phyloP scores from a whole-genome alignment of 2,888 invertebrate genomes.

The Drosophila lacicola region DNA sequence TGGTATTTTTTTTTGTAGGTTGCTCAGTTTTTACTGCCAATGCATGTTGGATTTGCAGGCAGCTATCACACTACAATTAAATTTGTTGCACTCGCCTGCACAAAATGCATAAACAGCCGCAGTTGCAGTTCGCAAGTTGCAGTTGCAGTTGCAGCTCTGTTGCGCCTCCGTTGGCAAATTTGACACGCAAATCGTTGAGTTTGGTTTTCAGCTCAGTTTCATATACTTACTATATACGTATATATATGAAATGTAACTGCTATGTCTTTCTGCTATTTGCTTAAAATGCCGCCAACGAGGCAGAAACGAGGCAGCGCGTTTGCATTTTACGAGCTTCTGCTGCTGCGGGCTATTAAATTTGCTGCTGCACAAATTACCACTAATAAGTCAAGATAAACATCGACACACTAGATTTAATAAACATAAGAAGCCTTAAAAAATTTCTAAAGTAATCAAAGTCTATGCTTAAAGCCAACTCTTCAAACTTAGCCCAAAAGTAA shows the following conservation, averaged over 20 bases:
- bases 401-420: constrained; percentile 26
- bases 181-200: constrained; percentile 77
- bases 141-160: constrained; percentile 26
- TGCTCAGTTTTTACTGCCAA: constrained; percentile 70
- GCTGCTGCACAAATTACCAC: constrained; percentile 50
- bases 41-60: constrained; percentile 66
- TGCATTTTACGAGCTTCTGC: constrained; percentile 50
- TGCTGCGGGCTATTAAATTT: constrained; percentile 57
- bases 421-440: constrained; percentile 10
- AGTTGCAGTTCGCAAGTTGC: constrained; percentile 28
- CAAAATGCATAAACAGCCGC: constrained; percentile 77
- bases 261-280: constrained; percentile 47
- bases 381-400: constrained; percentile 51
- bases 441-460: background rate
- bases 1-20: constrained; percentile 24
- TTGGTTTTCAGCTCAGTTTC: background rate
- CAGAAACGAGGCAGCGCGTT: constrained; percentile 53
- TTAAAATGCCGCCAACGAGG: constrained; percentile 64
- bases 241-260: constrained; percentile 20
- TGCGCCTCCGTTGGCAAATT: constrained; percentile 54
- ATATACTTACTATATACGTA: background rate
- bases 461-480: constrained; percentile 5
- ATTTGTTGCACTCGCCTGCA: constrained; percentile 81
- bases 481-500: too few species aligned
- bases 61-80: constrained; percentile 75